Evolutionary conservation across 2,888 invertebrate genomes (phyloP), one percentile per base, ranked within the genome.

Genomic region (Platerodrilus igneus): DNA sequence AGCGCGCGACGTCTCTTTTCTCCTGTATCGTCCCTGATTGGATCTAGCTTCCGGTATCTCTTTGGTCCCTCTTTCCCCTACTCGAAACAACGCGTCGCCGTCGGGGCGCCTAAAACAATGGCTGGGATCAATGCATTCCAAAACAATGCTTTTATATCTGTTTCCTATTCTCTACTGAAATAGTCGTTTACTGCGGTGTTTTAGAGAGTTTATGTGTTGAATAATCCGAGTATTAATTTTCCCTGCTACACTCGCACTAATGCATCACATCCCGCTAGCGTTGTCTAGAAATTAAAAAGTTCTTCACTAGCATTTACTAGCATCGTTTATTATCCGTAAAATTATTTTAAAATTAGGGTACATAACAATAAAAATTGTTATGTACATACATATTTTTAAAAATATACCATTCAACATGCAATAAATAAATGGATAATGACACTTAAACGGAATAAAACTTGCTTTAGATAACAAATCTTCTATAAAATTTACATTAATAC

Each of bases 11-110:
- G 41, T 37, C 45, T 44, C 47, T 48, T 45, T 43, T 47, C 48
- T 51, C 51, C 53, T 42, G 47, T 45, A 48, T 50, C 45, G 33
- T 37, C 39, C 38, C 51, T 47, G 57, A 60, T 60, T 62, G 61
- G 60, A 51, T 51, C 53, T 59, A 57, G 59, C 56, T 57, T 63
- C 63, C 61, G 58, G 61, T 56, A 47, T 53, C 51, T 48, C 41
- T 43, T 47, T 49, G 37, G 40, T 37, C 45, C 37, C 31, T 40
- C 41, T 21, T 45, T 40, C 40, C 44, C 44, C 40, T 45, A 35
- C 29, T 18, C 23, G 21, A 27, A 30, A 33, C 38, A 36, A 22
- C 39, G 36, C 43, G 47, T 41, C 47, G 47, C 47, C 47, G 44
- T 44, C 44, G 38, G 37, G 47, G 39, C 47, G 47, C 37, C 41